phyloP scores from a whole-genome alignment of 1,140 invertebrate species.

The Conus ventricosus region DNA sequence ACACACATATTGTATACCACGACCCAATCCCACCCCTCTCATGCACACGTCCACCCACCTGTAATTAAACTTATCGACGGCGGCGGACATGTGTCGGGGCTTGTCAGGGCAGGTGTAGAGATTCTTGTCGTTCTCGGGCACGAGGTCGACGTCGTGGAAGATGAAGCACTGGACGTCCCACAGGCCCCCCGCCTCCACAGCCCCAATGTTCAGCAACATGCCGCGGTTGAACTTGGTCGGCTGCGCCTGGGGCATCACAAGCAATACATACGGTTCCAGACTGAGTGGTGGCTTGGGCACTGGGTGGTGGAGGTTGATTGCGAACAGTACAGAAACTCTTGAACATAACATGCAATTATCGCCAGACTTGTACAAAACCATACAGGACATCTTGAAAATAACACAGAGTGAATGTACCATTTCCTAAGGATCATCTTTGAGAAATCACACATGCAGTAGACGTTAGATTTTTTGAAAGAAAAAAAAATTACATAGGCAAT shows the following conservation, averaged over 20 bases:
- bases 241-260: constrained; percentile 27
- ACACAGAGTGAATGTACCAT: too few species aligned
- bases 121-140: constrained; percentile 94
- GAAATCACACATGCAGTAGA: too few species aligned
- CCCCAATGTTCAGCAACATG: constrained; percentile 96
- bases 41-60: neutral
- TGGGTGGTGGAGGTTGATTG: too few species aligned
- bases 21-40: neutral
- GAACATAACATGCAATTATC: too few species aligned
- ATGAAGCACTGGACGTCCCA: constrained; percentile 90
- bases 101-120: constrained; percentile 87
- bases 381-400: too few species aligned
- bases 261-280: neutral
- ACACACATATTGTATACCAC: neutral
- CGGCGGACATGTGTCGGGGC: constrained; percentile 87
- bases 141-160: constrained; percentile 96
- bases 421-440: too few species aligned
- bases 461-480: too few species aligned
- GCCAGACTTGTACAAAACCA: too few species aligned
- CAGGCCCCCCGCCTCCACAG: constrained; percentile 87
- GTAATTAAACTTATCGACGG: constrained; percentile 87
- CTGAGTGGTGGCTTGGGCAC: too few species aligned
- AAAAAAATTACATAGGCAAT: too few species aligned
- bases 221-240: constrained; percentile 89
- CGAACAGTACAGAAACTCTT: too few species aligned